Conservation (phyloP, 1,140 invertebrate genomes). For the Plectus sambesii region DNA sequence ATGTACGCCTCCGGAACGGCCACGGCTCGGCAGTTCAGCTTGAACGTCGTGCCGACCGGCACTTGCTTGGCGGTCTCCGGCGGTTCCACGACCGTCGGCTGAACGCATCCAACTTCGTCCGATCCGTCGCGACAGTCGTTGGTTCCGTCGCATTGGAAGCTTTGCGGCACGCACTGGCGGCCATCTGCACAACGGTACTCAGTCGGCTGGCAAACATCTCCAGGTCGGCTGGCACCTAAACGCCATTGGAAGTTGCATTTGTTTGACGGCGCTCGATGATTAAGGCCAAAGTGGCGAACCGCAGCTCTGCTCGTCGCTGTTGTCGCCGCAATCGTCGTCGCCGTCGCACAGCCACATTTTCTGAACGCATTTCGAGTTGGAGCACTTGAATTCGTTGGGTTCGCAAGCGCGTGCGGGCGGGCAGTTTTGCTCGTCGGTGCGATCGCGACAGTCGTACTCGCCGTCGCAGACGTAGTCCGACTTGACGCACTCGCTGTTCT, state of each 20-base stretch:
- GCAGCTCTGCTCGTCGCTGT: conserved; percentile 53
- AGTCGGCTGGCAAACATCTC: conserved; percentile 60
- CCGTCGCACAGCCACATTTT: conserved; percentile 84
- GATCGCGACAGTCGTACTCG: conserved; percentile 55
- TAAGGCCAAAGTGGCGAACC: conserved; percentile 12
- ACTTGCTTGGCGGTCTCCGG: conserved; percentile 37
- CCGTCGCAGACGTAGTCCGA: conserved; percentile 70
- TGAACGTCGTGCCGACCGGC: conserved; percentile 59
- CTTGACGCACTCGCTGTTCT: conserved; percentile 76
- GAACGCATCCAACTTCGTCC: conserved; percentile 55
- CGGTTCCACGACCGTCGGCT: conserved; percentile 43
- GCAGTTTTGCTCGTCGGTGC: conserved; percentile 57
- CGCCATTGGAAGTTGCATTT: conserved; percentile 10
- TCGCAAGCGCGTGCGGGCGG: conserved; percentile 56
- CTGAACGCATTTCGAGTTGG: conserved; percentile 72
- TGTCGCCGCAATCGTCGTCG: conserved; percentile 82
- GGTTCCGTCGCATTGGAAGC: conserved; percentile 80
- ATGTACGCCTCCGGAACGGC: conserved; percentile 80
- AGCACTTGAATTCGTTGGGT: conserved; percentile 80
- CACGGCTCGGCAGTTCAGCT: conserved; percentile 68
- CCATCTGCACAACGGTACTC: conserved; percentile 68
- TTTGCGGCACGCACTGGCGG: conserved; percentile 78
- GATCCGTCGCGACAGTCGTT: conserved; percentile 73
- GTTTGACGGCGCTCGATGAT: background rate
- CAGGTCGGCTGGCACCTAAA: conserved; percentile 46